Conservation (phyloP, 2,888 invertebrate genomes). For the Conops quadrifasciatus region DNA sequence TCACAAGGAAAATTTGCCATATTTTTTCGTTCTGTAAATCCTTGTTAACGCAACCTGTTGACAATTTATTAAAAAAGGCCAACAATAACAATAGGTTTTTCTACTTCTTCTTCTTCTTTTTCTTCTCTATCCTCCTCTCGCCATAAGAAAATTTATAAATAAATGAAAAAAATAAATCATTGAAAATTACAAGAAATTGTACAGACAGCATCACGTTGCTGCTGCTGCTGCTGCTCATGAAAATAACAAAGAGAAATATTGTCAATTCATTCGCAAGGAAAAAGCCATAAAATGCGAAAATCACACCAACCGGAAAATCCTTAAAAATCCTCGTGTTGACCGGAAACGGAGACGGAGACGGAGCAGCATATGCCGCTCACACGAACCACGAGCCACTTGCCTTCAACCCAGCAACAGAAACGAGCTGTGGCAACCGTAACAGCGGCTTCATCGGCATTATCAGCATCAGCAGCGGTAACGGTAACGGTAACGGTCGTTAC, state of each 20-base stretch:
- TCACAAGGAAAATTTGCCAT: too few species aligned
- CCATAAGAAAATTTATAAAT: neutral
- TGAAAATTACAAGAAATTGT: neutral
- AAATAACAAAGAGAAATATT: neutral
- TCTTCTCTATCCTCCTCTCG: too few species aligned
- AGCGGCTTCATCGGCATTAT: neutral
- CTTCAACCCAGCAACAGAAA: neutral
- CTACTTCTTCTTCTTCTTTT: too few species aligned
- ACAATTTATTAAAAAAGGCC: too few species aligned
- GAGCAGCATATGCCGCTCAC: neutral
- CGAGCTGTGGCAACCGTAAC: neutral
- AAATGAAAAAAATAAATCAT: neutral
- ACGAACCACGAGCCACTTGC: too few species aligned
- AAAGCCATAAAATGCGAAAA: constrained; percentile 2
- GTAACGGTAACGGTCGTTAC: neutral
- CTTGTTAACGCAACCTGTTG: too few species aligned
- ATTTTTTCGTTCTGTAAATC: too few species aligned
- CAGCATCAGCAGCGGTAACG: neutral
- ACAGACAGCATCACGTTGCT: neutral
- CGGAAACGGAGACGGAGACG: constrained; percentile 1
- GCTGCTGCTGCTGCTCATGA: neutral
- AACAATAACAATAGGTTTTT: too few species aligned
- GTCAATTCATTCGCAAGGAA: neutral
- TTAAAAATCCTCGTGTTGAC: constrained; percentile 28
- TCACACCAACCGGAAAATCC: constrained; percentile 25